Evolutionary conservation across 2,797 vertebrate species (phyloP).

Genomic region (Petrocephalus schoutedeni): DNA sequence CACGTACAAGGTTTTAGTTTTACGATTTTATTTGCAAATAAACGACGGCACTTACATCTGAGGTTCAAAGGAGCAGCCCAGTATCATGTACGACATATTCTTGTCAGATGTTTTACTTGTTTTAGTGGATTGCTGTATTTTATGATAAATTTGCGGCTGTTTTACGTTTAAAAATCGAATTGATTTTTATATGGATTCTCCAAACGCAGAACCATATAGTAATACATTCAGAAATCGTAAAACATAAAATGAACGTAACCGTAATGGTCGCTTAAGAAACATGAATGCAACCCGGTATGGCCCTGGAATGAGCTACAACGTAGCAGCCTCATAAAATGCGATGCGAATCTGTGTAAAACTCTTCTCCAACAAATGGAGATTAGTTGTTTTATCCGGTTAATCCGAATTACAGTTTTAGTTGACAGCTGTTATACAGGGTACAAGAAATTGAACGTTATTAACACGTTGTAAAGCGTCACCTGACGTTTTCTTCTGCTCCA

Average conservation of each 20-base stretch:
- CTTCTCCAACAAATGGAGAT: not conserved
- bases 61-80: not conserved
- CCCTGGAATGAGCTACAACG: not conserved
- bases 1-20: not conserved
- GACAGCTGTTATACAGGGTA: conserved; percentile 8
- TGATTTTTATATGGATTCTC: not conserved
- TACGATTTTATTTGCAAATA: not conserved
- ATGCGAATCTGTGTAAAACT: not conserved
- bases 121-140: not conserved
- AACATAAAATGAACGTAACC: not conserved
- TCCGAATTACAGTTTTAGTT: not conserved
- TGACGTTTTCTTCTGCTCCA: not conserved
- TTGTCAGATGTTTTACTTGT: not conserved
- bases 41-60: not conserved
- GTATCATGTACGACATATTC: not conserved
- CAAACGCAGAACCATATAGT: not conserved
- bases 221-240: not conserved
- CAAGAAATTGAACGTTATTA: not conserved
- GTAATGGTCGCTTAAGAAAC: not conserved
- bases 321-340: not conserved
- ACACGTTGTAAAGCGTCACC: not conserved
- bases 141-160: not conserved
- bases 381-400: not conserved
- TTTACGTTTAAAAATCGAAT: not conserved
- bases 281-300: not conserved